Conservation (phyloP, 2,888 invertebrate species). For the Empis stercorea region DNA sequence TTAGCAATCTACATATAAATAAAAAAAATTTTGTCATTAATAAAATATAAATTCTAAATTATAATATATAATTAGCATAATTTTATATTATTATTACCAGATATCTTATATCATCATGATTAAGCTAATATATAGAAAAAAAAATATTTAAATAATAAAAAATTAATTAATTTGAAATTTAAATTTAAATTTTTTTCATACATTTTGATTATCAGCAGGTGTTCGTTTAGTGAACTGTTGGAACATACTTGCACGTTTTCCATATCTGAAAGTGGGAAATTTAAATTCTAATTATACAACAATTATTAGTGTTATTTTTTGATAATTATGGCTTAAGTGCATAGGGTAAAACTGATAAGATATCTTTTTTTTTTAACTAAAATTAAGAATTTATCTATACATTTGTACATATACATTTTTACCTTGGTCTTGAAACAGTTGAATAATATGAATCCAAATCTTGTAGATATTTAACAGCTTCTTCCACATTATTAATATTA, state of each 20-base stretch:
- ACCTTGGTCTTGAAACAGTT: constrained; percentile 55
- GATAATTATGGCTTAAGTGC: neutral
- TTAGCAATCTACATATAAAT: too few species aligned
- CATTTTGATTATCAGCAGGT: constrained; percentile 6
- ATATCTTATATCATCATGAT: too few species aligned
- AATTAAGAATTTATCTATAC: neutral
- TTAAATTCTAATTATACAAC: neutral
- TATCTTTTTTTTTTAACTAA: neutral
- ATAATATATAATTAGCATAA: too few species aligned
- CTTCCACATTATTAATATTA: constrained; percentile 47
- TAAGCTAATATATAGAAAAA: too few species aligned
- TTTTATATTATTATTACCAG: too few species aligned
- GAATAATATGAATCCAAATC: constrained; percentile 53
- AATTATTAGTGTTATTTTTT: too few species aligned
- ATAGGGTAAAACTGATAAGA: neutral
- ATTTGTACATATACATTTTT: constrained; percentile 10
- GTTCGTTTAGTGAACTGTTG: constrained; percentile 23
- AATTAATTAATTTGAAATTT: too few species aligned
- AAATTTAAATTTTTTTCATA: constrained; percentile 4
- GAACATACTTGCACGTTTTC: constrained; percentile 26
- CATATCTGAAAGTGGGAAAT: constrained; percentile 22
- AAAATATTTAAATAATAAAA: too few species aligned
- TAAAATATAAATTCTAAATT: too few species aligned
- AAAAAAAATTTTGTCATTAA: too few species aligned
- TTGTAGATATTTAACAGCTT: constrained; percentile 52